These are phyloP conservation scores for Anoplolepis gracilipes DNA, from an alignment of 1,140 invertebrate species.

Conservation along the genomic window DNA sequence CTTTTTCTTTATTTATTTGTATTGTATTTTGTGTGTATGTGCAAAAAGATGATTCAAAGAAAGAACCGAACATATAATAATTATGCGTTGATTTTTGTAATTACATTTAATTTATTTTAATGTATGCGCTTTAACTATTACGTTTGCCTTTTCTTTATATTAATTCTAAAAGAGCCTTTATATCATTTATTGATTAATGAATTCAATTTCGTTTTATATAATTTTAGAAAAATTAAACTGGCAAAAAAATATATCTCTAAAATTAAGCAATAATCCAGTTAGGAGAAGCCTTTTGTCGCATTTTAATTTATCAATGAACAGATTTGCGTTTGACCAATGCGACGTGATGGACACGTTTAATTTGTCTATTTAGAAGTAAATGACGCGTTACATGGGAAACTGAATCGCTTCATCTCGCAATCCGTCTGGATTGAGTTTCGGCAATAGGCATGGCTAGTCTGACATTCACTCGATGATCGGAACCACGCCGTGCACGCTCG, in stretches of 20 bases:
- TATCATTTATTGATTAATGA: too few species aligned
- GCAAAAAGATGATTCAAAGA: too few species aligned
- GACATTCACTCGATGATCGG: conserved; percentile 51
- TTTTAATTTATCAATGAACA: conserved; percentile 4
- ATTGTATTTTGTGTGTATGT: too few species aligned
- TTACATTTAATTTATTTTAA: too few species aligned
- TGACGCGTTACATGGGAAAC: conserved; percentile 8
- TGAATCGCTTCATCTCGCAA: conserved; percentile 37
- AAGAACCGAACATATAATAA: too few species aligned
- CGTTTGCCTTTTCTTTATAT: too few species aligned
- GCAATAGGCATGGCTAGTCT: conserved; percentile 28
- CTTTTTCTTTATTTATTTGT: too few species aligned
- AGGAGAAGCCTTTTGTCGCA: neutral
- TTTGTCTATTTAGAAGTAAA: conserved; percentile 36
- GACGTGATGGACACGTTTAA: neutral
- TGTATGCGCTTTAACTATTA: too few species aligned
- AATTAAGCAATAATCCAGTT: neutral
- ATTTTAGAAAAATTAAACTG: neutral
- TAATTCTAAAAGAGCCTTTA: too few species aligned
- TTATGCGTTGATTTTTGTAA: too few species aligned
- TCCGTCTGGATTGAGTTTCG: conserved; percentile 52
- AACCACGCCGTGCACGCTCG: conserved; percentile 3
- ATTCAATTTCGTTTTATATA: too few species aligned
- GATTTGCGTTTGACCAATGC: conserved; percentile 6
- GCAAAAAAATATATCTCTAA: neutral